Evolutionary conservation across 2,113 vertebrate genomes (phyloP).

Genomic region (Ariopsis seemanni): DNA sequence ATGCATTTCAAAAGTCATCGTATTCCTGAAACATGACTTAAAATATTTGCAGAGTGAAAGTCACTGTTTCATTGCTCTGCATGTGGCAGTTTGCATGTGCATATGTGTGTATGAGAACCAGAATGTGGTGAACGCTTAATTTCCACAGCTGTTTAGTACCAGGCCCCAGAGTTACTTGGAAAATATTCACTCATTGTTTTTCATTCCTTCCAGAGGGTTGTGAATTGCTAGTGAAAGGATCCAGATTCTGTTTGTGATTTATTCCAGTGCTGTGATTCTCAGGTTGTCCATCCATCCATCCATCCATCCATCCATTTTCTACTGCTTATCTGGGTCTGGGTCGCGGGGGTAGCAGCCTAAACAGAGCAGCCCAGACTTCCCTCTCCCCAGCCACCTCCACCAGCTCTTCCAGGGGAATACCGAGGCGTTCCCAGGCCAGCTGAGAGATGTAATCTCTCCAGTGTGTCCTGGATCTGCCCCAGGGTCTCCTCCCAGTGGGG

Average conservation of each 20-base stretch:
- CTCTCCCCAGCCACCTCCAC: no score
- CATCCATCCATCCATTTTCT: no score
- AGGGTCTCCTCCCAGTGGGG: no score
- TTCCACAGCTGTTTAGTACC: conserved; percentile 12
- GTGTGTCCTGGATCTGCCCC: no score
- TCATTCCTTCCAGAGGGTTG: not conserved
- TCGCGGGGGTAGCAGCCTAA: no score
- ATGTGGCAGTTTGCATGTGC: not conserved
- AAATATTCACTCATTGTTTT: conserved; percentile 29
- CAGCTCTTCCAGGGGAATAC: no score
- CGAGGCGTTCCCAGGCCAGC: no score
- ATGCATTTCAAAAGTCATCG: not conserved
- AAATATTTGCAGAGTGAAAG: not conserved
- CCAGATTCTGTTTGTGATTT: not conserved
- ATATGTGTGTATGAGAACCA: not conserved
- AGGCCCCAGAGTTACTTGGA: not conserved
- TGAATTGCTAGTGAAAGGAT: conserved; percentile 2
- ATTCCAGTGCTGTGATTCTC: not conserved
- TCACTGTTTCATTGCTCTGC: not conserved
- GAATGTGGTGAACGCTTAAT: not conserved
- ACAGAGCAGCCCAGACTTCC: no score
- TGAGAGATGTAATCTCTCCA: no score
- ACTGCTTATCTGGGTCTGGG: no score
- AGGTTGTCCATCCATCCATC: not conserved
- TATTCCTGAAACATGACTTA: not conserved